Evolutionary conservation across 2,888 invertebrate genomes (phyloP).

Genomic region (Drosophila longiperda): DNA sequence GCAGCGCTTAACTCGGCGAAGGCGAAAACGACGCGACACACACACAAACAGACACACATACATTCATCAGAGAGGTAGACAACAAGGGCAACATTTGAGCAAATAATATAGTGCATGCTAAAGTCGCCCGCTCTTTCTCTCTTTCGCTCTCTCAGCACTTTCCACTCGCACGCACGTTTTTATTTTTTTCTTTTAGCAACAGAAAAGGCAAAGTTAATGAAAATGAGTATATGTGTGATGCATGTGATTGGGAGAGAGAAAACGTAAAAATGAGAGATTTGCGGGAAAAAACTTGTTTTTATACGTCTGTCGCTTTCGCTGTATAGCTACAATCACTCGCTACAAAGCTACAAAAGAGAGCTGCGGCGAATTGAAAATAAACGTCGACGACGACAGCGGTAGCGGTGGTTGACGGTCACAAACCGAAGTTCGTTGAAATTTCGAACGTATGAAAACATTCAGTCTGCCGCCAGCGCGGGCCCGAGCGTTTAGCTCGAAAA

Average conservation of each 20-base stretch:
- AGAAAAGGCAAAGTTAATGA: constrained; percentile 16
- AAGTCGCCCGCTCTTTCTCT: too few relatives aligned
- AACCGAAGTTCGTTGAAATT: constrained; percentile 75
- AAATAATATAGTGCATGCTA: too few relatives aligned
- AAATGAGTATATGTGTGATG: constrained; percentile 18
- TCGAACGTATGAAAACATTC: constrained; percentile 75
- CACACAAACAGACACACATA: too few relatives aligned
- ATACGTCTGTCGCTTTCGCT: constrained; percentile 2
- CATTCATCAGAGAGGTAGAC: too few relatives aligned
- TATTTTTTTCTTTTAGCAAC: too few relatives aligned
- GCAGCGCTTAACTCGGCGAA: too few relatives aligned
- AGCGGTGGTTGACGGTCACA: constrained; percentile 58
- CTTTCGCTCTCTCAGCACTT: too few relatives aligned
- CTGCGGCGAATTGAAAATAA: constrained; percentile 49
- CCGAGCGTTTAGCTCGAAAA: constrained; percentile 73
- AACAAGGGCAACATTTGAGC: too few relatives aligned
- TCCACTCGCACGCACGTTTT: too few relatives aligned
- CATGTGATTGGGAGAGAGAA: constrained; percentile 22
- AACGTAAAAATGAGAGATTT: constrained; percentile 23
- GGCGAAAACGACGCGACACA: too few relatives aligned
- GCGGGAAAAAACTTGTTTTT: constrained; percentile 39
- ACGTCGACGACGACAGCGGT: constrained; percentile 59
- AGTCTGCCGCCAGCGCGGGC: constrained; percentile 78
- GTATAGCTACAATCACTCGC: constrained; percentile 11
- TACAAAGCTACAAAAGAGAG: constrained; percentile 59